Evolutionary conservation across 1,140 invertebrate genomes (phyloP).

Genomic region (Apis mellifera): Amel_HAv3.1 CM009932.2:15747001-15747500

Average conservation of each 20-base stretch:
- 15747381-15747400: not conserved
- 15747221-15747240: conserved; percentile 92
- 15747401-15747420: conserved; percentile 94
- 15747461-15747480: conserved; percentile 98
- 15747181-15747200: conserved; percentile 82
- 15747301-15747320: conserved; percentile 96
- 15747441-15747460: conserved; percentile 96
- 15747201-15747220: conserved; percentile 93
- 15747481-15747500: conserved; percentile 98
- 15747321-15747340: conserved; percentile 91
- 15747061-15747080: conserved; percentile 92
- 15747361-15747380: too few relatives aligned
- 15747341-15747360: not conserved
- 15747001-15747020: not conserved
- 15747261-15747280: conserved; percentile 92
- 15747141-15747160: conserved; percentile 89
- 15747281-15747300: conserved; percentile 92
- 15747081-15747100: conserved; percentile 89
- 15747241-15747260: conserved; percentile 92
- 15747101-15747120: conserved; percentile 92
- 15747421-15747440: conserved; percentile 97
- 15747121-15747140: conserved; percentile 93
- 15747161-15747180: conserved; percentile 84
- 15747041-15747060: conserved; percentile 90
- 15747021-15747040: too few relatives aligned